These are phyloP conservation scores for Dendroctonus valens DNA, from an alignment of 1,140 invertebrate species.

Conservation along the genomic window DNA sequence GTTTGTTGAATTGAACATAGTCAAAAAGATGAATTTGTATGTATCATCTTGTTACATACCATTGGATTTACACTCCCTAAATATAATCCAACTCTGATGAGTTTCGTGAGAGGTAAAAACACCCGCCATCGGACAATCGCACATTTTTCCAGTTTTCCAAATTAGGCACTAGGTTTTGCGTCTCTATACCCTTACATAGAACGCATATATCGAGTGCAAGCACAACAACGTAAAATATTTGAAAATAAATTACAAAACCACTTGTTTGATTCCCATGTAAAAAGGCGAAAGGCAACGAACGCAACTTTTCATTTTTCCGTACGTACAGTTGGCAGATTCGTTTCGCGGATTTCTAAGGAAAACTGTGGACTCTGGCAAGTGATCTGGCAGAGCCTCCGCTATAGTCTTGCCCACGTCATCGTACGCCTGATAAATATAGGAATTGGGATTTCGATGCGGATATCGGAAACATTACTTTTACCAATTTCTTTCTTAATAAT, in stretches of 20 bases:
- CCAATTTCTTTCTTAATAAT: too few species aligned
- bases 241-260: constrained; percentile 3
- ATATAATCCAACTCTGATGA: constrained; percentile 63
- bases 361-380: background rate
- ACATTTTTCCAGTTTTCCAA: constrained; percentile 44
- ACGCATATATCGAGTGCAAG: background rate
- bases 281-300: background rate
- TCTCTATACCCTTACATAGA: background rate
- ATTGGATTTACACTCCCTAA: constrained; percentile 56
- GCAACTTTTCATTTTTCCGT: constrained; percentile 12
- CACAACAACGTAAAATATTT: background rate
- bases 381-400: constrained; percentile 2
- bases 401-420: constrained; percentile 19
- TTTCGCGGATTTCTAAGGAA: constrained; percentile 11
- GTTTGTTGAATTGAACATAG: too few species aligned
- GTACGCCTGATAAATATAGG: constrained; percentile 12
- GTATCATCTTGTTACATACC: constrained; percentile 33
- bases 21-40: background rate
- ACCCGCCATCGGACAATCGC: constrained; percentile 55
- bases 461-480: too few species aligned
- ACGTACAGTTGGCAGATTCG: constrained; percentile 2
- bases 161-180: too few species aligned
- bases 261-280: constrained; percentile 21
- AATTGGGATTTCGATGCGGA: constrained; percentile 12
- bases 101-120: constrained; percentile 59